Conservation (phyloP, 23 tunicate genomes). For the Oikopleura dioica region DNA sequence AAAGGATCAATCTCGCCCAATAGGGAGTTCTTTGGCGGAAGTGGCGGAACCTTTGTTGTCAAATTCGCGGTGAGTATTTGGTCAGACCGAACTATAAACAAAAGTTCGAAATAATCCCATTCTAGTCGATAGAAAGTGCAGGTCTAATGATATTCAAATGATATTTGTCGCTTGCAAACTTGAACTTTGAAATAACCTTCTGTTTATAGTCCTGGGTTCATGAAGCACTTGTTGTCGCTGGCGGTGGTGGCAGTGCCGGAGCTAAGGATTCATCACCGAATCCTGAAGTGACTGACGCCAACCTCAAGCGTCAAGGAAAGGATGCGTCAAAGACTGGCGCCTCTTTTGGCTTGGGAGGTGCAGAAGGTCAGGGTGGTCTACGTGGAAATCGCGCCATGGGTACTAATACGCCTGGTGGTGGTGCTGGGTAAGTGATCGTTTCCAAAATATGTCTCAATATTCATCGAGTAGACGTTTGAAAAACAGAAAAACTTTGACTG, state of each 20-base stretch:
- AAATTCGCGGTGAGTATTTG: neutral
- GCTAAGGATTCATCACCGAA: neutral
- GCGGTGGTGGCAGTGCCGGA: conserved; percentile 50
- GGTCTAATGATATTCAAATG: neutral
- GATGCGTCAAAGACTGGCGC: conserved; percentile 33
- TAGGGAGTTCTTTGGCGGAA: conserved; percentile 26
- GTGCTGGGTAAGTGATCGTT: neutral
- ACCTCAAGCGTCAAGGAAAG: conserved; percentile 25
- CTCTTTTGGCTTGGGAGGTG: conserved; percentile 53
- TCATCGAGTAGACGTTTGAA: neutral
- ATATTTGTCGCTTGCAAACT: neutral
- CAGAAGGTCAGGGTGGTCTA: conserved; percentile 67
- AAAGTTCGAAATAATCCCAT: neutral
- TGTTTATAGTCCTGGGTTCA: conserved; percentile 23
- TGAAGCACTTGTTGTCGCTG: conserved; percentile 36
- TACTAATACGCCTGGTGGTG: conserved; percentile 55
- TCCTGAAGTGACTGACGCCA: conserved; percentile 41
- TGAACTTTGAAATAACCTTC: neutral
- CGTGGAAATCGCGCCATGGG: conserved; percentile 35
- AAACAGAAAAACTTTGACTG: neutral
- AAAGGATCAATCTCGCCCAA: conserved; percentile 26
- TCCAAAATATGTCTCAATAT: neutral
- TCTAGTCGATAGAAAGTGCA: neutral
- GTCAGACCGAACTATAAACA: neutral
- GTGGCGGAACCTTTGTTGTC: conserved; percentile 84